A percentile compares a stretch with the other conserved stretches of the same genome.
Conservation (phyloP, 2,888 invertebrate genomes). For the Eupithecia inturbata region DNA sequence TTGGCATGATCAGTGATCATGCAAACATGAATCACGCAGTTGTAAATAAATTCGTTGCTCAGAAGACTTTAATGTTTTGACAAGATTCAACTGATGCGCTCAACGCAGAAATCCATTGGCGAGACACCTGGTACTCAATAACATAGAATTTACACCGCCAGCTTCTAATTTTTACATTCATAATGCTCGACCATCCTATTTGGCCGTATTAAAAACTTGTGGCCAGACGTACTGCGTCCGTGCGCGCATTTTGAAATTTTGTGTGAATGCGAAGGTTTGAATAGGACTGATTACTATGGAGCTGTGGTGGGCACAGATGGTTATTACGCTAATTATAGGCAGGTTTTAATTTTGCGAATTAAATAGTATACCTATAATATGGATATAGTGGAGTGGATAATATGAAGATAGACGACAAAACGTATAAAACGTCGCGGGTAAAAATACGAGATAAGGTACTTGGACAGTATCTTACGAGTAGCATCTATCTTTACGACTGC, state of each 20-base stretch:
- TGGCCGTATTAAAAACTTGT: conserved; percentile 81
- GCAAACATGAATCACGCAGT: too few relatives aligned
- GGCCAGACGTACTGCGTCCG: conserved; percentile 71
- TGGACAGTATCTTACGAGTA: too few relatives aligned
- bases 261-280: conserved; percentile 68
- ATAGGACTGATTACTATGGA: conserved; percentile 55
- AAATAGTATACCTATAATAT: not conserved
- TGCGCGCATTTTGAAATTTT: conserved; percentile 77
- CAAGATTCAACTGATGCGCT: too few relatives aligned
- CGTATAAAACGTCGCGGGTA: too few relatives aligned
- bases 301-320: conserved; percentile 27
- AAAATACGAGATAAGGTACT: too few relatives aligned
- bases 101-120: too few relatives aligned
- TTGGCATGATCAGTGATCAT: too few relatives aligned
- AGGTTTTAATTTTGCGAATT: conserved; percentile 2
- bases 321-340: conserved; percentile 43
- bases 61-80: too few relatives aligned
- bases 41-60: too few relatives aligned
- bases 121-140: too few relatives aligned
- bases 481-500: too few relatives aligned
- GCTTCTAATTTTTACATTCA: conserved; percentile 50
- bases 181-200: conserved; percentile 69
- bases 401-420: not conserved
- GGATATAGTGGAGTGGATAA: too few relatives aligned
- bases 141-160: conserved; percentile 5